phyloP scores from a whole-genome alignment of 2,113 vertebrate species.

The Neotoma lepida region DNA sequence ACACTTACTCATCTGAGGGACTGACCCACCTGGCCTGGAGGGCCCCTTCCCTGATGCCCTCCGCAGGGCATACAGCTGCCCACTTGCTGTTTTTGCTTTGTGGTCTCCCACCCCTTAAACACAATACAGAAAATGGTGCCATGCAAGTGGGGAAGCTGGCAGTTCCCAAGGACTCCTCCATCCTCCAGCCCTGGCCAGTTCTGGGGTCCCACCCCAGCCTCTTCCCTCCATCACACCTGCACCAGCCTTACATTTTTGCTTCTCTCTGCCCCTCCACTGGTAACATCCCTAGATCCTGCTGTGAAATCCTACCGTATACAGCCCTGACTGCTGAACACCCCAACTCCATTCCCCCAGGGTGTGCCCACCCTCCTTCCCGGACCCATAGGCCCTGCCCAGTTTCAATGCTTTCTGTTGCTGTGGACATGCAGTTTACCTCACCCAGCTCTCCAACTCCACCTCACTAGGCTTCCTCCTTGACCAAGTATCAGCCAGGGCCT shows the following conservation, averaged over 20 bases:
- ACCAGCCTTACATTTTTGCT: background rate
- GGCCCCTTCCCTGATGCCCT: background rate
- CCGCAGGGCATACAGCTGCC: background rate
- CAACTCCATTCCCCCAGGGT: no score
- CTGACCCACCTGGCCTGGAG: background rate
- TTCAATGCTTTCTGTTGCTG: background rate
- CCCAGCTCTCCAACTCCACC: background rate
- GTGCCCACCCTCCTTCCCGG: background rate
- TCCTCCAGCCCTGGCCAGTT: background rate
- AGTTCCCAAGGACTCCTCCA: background rate
- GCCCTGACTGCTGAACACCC: background rate
- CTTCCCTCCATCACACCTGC: background rate
- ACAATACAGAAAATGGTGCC: background rate
- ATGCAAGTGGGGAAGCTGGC: background rate
- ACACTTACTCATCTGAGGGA: background rate
- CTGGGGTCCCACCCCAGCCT: background rate
- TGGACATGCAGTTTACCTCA: no score
- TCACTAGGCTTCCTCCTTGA: background rate
- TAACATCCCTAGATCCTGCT: background rate
- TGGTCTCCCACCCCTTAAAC: background rate
- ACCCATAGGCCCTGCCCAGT: no score
- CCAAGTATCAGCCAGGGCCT: background rate
- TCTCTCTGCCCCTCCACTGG: background rate
- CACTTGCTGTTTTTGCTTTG: background rate
- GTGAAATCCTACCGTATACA: background rate